Conservation (phyloP, 64 coral and sea anemone species). For the Catalaphyllia jardinei region DNA sequence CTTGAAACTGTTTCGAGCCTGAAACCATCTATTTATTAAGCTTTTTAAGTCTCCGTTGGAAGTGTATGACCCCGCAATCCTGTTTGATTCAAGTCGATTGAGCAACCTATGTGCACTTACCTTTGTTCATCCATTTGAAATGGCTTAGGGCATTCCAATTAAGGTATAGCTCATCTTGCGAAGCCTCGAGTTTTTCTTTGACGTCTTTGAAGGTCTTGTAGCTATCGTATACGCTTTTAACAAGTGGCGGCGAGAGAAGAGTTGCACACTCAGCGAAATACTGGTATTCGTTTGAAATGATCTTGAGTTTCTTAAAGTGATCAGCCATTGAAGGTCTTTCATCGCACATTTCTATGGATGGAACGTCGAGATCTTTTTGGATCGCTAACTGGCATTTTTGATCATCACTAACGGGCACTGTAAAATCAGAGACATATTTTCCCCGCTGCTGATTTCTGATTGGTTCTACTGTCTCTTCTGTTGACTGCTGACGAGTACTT, state of each 20-base stretch:
- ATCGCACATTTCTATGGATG: neutral
- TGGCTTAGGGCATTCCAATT: neutral
- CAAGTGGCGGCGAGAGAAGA: neutral
- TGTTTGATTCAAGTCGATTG: no score
- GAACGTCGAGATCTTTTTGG: neutral
- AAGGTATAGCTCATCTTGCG: neutral
- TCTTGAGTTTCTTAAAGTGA: neutral
- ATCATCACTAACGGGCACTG: constrained; percentile 15
- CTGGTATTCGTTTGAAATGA: neutral
- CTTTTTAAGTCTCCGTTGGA: neutral
- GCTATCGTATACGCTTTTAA: neutral
- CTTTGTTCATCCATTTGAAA: neutral
- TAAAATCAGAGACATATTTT: neutral
- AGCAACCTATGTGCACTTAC: neutral
- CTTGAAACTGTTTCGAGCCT: neutral
- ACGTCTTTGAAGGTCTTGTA: neutral
- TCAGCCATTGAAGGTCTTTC: neutral
- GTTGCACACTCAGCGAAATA: neutral
- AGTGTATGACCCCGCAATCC: neutral
- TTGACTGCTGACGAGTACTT: neutral
- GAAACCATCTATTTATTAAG: no score
- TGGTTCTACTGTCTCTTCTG: neutral
- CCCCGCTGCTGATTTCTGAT: neutral
- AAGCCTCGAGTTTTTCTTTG: neutral
- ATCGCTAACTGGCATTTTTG: neutral